Evolutionary conservation across 2,113 vertebrate species (phyloP).

Genomic region (Scalopus aquaticus): DNA sequence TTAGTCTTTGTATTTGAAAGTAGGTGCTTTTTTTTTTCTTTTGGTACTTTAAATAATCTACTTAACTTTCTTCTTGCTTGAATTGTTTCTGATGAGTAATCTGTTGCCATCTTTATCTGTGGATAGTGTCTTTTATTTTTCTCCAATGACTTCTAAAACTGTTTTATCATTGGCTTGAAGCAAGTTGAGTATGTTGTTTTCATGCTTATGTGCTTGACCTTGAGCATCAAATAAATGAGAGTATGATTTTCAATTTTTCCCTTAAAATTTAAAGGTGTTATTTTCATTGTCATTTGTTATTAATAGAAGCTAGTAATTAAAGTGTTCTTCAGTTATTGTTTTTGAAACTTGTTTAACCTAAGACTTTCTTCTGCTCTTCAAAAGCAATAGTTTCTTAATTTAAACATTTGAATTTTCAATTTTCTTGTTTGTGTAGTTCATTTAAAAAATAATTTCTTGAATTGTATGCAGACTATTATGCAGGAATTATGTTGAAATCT

Average conservation of each 20-base stretch:
- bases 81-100: not conserved
- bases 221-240: not conserved
- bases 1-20: conserved; percentile 12
- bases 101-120: not conserved
- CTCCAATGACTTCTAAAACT: not conserved
- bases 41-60: not conserved
- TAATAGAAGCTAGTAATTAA: not conserved
- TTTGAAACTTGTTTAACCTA: not conserved
- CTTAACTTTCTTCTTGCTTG: not conserved
- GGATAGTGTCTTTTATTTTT: not conserved
- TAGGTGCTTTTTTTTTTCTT: not conserved
- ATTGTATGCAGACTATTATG: not conserved
- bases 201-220: not conserved
- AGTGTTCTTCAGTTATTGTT: not conserved
- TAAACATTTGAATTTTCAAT: not conserved
- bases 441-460: not conserved
- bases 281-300: not conserved
- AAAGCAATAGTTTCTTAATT: not conserved
- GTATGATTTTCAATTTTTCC: not conserved
- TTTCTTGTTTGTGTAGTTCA: not conserved
- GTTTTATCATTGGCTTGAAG: not conserved
- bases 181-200: not conserved
- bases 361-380: not conserved
- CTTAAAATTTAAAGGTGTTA: not conserved
- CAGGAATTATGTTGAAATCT: not conserved